Conservation (phyloP, 1,140 invertebrate species). For the Littorina saxatilis region DNA sequence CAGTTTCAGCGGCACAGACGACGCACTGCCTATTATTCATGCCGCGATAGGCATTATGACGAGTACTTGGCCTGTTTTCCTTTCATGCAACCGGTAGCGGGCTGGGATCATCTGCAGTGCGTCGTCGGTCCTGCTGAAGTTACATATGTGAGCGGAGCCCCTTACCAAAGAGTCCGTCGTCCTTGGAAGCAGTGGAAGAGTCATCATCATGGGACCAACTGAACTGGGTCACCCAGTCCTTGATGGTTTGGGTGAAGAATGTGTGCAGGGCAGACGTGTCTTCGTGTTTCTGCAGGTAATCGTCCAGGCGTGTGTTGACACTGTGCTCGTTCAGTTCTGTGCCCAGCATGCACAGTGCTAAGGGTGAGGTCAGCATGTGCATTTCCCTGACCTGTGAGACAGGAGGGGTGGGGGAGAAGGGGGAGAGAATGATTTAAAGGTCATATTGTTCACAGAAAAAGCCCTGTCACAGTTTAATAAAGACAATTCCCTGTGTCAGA, state of each 20-base stretch:
- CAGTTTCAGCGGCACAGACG: too few species aligned
- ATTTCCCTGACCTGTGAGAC: slow-evolving; percentile 51
- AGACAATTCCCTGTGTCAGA: too few species aligned
- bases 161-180: slow-evolving; percentile 43
- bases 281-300: slow-evolving; percentile 53
- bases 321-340: slow-evolving; percentile 60
- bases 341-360: slow-evolving; percentile 61
- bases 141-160: too few species aligned
- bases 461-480: too few species aligned
- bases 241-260: slow-evolving; percentile 61
- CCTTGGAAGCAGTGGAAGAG: slow-evolving; percentile 47
- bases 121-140: too few species aligned
- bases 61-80: too few species aligned
- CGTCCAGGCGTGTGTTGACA: slow-evolving; percentile 56
- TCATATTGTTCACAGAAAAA: not conserved
- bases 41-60: too few species aligned
- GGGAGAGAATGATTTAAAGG: slow-evolving; percentile 46
- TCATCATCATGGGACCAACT: slow-evolving; percentile 65
- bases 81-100: too few species aligned
- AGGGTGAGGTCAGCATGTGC: slow-evolving; percentile 53
- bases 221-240: slow-evolving; percentile 65
- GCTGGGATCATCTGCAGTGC: too few species aligned
- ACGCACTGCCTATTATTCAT: too few species aligned
- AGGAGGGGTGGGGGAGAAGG: slow-evolving; percentile 42
- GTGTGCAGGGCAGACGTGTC: slow-evolving; percentile 63